A percentile compares a stretch with the other conserved stretches of the same genome.
These are phyloP conservation scores for Oncopeltus fasciatus DNA, from an alignment of 1,140 invertebrate genomes.

Conservation along the genomic window DNA sequence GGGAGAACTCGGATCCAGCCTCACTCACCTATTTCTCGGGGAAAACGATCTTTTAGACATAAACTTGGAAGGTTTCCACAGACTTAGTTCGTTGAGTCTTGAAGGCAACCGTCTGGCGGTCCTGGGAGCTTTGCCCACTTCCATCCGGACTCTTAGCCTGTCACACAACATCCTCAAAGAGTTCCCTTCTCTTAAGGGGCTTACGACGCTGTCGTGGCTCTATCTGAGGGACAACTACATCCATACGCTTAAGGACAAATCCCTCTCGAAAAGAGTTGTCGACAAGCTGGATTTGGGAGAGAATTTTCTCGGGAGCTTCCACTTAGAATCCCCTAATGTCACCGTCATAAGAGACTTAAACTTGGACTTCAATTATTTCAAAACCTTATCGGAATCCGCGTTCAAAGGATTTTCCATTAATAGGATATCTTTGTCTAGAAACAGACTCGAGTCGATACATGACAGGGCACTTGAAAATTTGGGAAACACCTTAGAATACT, in stretches of 20 bases:
- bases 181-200: constrained; percentile 34
- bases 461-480: constrained; percentile 53
- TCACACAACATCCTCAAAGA: constrained; percentile 54
- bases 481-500: constrained; percentile 56
- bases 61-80: constrained; percentile 39
- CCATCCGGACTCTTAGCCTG: constrained; percentile 54
- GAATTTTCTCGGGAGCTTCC: constrained; percentile 51
- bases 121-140: constrained; percentile 42
- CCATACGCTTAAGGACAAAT: constrained; percentile 42
- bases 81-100: constrained; percentile 52
- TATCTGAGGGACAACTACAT: constrained; percentile 69
- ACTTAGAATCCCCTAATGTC: constrained; percentile 43
- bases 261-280: constrained; percentile 43
- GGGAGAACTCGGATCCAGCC: constrained; percentile 52
- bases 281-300: constrained; percentile 75
- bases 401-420: constrained; percentile 53
- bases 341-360: constrained; percentile 65
- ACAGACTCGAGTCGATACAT: constrained; percentile 51
- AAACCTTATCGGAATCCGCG: constrained; percentile 42
- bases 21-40: constrained; percentile 63
- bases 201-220: constrained; percentile 42
- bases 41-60: constrained; percentile 58
- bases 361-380: constrained; percentile 60
- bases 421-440: constrained; percentile 63
- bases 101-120: constrained; percentile 54